Conservation (phyloP, 2,797 vertebrate genomes). For the Pelobates cultripes region DNA sequence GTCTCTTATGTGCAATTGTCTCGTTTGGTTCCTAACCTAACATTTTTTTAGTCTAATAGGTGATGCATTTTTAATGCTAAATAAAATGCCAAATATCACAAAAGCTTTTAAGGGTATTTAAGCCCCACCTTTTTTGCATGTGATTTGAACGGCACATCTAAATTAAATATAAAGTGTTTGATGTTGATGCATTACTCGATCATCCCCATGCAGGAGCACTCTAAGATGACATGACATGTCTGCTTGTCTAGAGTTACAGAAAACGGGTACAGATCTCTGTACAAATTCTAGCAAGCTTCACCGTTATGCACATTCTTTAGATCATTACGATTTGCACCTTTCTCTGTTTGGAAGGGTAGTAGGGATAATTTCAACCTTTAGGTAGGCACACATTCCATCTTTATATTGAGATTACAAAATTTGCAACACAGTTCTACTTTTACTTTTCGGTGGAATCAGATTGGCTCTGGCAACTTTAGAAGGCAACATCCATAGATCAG, state of each 20-base stretch:
- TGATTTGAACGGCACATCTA: conserved; percentile 38
- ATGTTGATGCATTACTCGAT: conserved; percentile 33
- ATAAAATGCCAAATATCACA: conserved; percentile 53
- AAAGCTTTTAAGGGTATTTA: conserved; percentile 51
- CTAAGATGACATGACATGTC: conserved; percentile 8
- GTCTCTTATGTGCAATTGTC: conserved; percentile 50
- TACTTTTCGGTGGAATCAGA: no score
- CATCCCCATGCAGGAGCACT: conserved; percentile 1
- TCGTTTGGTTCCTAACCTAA: conserved; percentile 48
- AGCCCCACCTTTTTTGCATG: conserved; percentile 33
- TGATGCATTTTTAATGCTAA: conserved; percentile 55
- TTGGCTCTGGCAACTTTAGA: no score
- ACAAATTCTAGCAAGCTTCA: no score
- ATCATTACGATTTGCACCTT: no score
- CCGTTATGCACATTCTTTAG: no score
- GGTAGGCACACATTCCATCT: no score
- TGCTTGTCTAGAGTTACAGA: background rate
- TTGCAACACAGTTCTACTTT: no score
- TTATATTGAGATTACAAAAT: no score
- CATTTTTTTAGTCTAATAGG: conserved; percentile 51
- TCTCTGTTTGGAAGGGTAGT: no score
- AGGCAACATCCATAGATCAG: no score
- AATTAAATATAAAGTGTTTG: conserved; percentile 44
- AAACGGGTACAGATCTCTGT: no score
- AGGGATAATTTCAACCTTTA: no score